Percentiles rank a stretch among this genome's conserved stretches.
phyloP scores from a whole-genome alignment of 2,888 invertebrate genomes.

The Saturnia japonica region DNA sequence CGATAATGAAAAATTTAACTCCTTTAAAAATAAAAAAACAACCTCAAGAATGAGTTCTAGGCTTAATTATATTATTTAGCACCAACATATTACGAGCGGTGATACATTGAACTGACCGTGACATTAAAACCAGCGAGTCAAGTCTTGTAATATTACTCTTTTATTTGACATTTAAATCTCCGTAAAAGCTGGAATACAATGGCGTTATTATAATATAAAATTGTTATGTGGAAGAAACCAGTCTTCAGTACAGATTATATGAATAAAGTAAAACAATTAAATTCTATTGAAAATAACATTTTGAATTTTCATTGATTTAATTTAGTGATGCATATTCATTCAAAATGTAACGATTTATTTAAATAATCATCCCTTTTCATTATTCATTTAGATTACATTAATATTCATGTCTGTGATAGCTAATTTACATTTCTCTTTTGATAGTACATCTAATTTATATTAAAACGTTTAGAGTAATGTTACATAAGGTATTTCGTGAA shows the following conservation, averaged over 20 bases:
- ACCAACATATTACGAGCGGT: too few relatives aligned
- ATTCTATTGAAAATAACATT: background rate
- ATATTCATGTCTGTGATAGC: background rate
- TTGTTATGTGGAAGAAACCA: background rate
- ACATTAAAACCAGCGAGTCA: background rate
- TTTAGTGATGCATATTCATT: slow-evolving; percentile 7
- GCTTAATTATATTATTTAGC: too few relatives aligned
- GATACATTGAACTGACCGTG: too few relatives aligned
- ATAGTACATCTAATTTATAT: background rate
- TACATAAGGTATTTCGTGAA: background rate
- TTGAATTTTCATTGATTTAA: slow-evolving; percentile 1
- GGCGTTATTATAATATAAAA: background rate
- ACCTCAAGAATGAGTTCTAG: too few relatives aligned
- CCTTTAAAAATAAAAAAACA: too few relatives aligned
- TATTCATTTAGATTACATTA: slow-evolving; percentile 1
- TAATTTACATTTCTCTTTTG: slow-evolving; percentile 6
- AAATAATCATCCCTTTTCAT: background rate
- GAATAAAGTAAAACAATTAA: background rate
- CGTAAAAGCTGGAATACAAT: background rate
- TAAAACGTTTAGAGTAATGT: background rate
- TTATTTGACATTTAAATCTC: background rate
- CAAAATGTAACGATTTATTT: background rate
- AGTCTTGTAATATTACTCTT: background rate
- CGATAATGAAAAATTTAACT: too few relatives aligned
- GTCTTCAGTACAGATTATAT: background rate